Base-by-base conservation (phyloP, 2,888 invertebrate species). In the Mythimna lalbum region DNA sequence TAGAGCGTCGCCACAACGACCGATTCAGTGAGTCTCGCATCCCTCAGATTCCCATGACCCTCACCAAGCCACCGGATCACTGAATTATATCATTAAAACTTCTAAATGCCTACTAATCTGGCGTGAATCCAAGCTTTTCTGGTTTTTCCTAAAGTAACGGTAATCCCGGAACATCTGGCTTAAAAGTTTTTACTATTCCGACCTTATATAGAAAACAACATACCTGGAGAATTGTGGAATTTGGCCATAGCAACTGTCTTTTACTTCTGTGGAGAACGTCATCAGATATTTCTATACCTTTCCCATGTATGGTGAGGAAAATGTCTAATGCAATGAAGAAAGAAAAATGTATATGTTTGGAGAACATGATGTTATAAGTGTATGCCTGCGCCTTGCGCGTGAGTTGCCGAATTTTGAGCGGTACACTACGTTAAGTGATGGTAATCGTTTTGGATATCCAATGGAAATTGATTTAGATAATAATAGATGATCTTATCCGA, bases 211-310 rank as follows among this genome's bases (percentile, higher is more conserved):
- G 2, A 21, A 36, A 47, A n/a, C 39, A 69, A 80, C 86, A 86
- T 87, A 93, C 93, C 90, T 94, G 94, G 3, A 93, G 78, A 17
- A 93, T 23, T 2, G 94, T 92, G 59, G 90, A 88, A 63, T 95
- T 95, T 0, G 93, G 93, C 69, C 89, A 95, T 17, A 94, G 60
- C 23, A 95, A 79, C 70, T 95, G 95, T 36, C 94, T 88, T 74
- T 84, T 86, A 66, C 74, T 88, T 63, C 94, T 90, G 53, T 91
- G 90, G 10, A 90, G 71, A 23, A 83, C 59, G 39, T 83, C 84
- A 69, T 83, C 79, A 21, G 87, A 56, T 66, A 80, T 55, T 6
- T 88, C 84, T 23, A 83, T 85, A 78, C 81, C 89, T 64, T 80
- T 88, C 62, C 74, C 83, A 76, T 78, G 71, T 60, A 80, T 60